Conservation (phyloP, 2,113 vertebrate species). For the Perca flavescens region DNA sequence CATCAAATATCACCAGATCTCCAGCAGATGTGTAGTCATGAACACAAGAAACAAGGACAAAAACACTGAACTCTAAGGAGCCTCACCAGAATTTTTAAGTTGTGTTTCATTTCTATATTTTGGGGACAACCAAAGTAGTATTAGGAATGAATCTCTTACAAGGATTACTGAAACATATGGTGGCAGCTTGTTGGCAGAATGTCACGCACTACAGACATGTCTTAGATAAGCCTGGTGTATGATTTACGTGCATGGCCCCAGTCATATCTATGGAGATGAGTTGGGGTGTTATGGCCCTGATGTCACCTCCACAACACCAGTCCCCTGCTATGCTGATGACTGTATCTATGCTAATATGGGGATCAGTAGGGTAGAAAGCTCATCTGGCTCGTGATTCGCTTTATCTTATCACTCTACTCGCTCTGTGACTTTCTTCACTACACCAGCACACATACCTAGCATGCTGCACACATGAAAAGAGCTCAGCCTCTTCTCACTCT, state of each 20-base stretch:
- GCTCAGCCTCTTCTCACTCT: constrained; percentile 24
- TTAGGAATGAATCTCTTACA: constrained; percentile 59
- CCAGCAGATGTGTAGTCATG: constrained; percentile 41
- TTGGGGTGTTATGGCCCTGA: constrained; percentile 54
- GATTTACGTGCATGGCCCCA: constrained; percentile 65
- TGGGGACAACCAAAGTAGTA: constrained; percentile 45
- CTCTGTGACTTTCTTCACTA: constrained; percentile 44
- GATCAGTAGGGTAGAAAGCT: constrained; percentile 69
- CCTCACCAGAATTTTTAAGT: constrained; percentile 25
- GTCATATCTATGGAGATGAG: constrained; percentile 83
- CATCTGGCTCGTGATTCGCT: constrained; percentile 65
- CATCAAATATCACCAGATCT: constrained; percentile 52
- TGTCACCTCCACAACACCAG: constrained; percentile 72
- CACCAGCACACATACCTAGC: constrained; percentile 60
- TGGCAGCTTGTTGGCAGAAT: constrained; percentile 66
- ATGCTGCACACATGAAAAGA: constrained; percentile 64
- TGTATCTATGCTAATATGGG: constrained; percentile 85
- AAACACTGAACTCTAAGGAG: constrained; percentile 19
- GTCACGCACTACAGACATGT: constrained; percentile 57
- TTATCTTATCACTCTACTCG: constrained; percentile 83
- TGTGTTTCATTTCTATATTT: constrained; percentile 41
- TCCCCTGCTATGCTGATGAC: constrained; percentile 72
- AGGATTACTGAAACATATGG: constrained; percentile 67
- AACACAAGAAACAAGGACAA: constrained; percentile 2
- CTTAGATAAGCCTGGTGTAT: constrained; percentile 71